Conservation (phyloP, 2,113 vertebrate genomes). For the Pelmatolapia mariae region DNA sequence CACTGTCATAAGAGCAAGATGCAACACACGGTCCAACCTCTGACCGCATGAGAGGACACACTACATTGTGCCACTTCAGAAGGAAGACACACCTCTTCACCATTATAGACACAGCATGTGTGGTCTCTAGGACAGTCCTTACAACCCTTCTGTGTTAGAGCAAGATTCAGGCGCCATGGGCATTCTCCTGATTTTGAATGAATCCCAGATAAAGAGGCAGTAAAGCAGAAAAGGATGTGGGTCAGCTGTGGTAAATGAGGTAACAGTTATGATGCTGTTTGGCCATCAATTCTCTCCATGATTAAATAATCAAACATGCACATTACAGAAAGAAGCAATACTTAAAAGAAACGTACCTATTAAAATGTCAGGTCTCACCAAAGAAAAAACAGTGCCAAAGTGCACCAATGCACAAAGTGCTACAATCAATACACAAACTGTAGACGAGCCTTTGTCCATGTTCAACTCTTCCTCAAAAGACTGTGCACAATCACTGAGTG, state of each 20-base stretch:
- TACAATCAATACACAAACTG: constrained; percentile 12
- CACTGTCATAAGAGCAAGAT: too few species aligned
- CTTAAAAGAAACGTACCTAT: constrained; percentile 2
- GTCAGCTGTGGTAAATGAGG: background rate
- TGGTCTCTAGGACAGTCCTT: constrained; percentile 51
- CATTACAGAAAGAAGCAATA: too few species aligned
- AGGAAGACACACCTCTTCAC: constrained; percentile 62
- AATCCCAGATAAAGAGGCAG: background rate
- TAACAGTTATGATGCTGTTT: background rate
- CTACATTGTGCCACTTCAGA: too few species aligned
- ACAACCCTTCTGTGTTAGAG: constrained; percentile 51
- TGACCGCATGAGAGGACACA: too few species aligned
- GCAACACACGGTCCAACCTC: too few species aligned
- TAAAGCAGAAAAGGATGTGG: background rate
- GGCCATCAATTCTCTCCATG: too few species aligned
- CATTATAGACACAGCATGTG: constrained; percentile 64
- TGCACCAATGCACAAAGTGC: background rate
- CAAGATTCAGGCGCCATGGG: constrained; percentile 35
- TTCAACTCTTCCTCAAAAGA: background rate
- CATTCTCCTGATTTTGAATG: constrained; percentile 32
- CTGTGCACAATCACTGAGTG: constrained; percentile 2
- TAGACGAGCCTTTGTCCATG: constrained; percentile 30
- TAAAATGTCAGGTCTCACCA: background rate
- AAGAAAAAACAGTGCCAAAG: background rate
- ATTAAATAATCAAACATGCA: too few species aligned